Evolutionary conservation across 2,797 vertebrate genomes (phyloP).

Genomic region (Helarctos malayanus): DNA sequence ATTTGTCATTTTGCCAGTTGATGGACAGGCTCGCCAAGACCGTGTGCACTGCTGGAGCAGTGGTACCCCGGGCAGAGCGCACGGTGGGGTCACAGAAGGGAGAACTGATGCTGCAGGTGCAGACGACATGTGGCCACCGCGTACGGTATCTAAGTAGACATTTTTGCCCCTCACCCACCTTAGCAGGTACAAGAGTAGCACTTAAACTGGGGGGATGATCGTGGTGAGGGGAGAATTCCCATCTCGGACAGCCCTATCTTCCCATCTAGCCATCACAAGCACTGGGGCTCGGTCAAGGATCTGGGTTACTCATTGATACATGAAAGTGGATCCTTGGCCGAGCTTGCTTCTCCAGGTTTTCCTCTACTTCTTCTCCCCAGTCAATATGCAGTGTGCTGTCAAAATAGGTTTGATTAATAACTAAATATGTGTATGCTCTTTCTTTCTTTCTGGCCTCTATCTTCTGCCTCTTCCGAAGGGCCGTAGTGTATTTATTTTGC

Average conservation of each 20-base stretch:
- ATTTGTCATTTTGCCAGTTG: neutral
- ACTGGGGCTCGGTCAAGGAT: neutral
- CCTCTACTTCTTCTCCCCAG: neutral
- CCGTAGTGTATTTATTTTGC: conserved; percentile 67
- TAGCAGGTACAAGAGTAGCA: neutral
- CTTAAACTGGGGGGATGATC: neutral
- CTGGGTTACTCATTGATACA: conserved; percentile 23
- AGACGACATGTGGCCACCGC: neutral
- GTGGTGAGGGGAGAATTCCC: neutral
- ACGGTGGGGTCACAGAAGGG: neutral
- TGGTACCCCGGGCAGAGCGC: neutral
- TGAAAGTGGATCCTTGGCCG: neutral
- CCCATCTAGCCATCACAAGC: neutral
- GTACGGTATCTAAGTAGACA: neutral
- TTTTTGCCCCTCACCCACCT: neutral
- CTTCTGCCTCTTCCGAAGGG: conserved; percentile 65
- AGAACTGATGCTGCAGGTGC: neutral
- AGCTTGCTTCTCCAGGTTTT: conserved; percentile 36
- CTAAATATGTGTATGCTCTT: conserved; percentile 56
- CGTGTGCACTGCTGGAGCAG: neutral
- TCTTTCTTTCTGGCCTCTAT: conserved; percentile 56
- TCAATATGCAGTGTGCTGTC: conserved; percentile 21
- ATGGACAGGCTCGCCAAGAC: neutral
- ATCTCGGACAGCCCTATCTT: neutral
- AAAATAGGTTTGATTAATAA: conserved; percentile 67